Evolutionary conservation across 1,140 invertebrate species (phyloP), one percentile per base, ranked within the genome.

Genomic region (Pseudomyrmex flavicornis): DNA sequence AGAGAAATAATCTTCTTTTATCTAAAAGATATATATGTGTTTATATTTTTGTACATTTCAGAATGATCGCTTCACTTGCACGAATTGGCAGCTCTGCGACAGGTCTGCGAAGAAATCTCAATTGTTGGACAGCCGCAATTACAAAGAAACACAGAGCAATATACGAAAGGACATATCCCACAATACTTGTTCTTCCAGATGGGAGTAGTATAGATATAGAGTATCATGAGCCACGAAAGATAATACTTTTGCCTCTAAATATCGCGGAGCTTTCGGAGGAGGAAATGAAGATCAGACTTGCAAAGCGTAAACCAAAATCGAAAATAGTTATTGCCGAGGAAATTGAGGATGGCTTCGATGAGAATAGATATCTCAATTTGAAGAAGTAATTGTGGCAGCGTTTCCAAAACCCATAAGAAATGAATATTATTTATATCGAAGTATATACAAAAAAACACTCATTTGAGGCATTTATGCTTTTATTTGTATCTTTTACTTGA

Each of bases 241-340:
- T 99, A 83, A 97, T 99, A 35, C 97, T 95, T 96, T 93, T 99
- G 63, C 98, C 98, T 1, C 68, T 98, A 50, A 96, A 98, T 94
- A 89, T 98, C 15, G 95, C 93, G 50, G 94, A 94, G 59, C 92
- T 98, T 17, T 95, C 95, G 61, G 96, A 97, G 90, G 95, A 96
- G 68, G 96, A 98, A 92, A 94, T 95, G 22, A 96, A 96, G 91
- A 70, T 91, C 0, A 95, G 96, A 85, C 69, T 98, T 15, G 95
- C 96, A 58, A 95, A 94, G 86, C 95, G 97, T 73, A 98, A 96
- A 94, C 96, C 97, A 17, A 97, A 97, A 91, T 95, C 95, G 62
- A 97, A 97, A 93, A 94, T 98, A 0, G 95, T 96, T 88, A 95
- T 97, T 75, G 95, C 96, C 85, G 96, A 98, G 84, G 95, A 96